phyloP scores from a whole-genome alignment of 2,888 invertebrate species.

The Hypomecis atomaria region DNA sequence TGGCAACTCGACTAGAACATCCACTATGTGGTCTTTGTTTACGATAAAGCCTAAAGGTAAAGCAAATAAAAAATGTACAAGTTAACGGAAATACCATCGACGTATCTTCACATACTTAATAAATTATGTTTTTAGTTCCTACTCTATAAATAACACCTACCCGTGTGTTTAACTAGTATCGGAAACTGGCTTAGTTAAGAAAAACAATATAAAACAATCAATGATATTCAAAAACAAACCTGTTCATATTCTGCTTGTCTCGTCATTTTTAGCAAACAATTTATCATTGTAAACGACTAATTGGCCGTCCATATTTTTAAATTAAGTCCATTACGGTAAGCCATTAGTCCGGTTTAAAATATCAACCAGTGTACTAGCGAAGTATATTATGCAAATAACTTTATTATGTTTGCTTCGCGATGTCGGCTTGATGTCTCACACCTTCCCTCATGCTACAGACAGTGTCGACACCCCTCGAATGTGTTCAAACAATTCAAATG shows the following conservation, averaged over 20 bases:
- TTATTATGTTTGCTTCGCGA: slow-evolving; percentile 48
- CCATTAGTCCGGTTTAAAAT: slow-evolving; percentile 69
- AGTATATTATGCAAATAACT: slow-evolving; percentile 68
- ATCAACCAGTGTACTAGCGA: slow-evolving; percentile 70
- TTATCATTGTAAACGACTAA: slow-evolving; percentile 24
- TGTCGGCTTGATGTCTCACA: slow-evolving; percentile 72
- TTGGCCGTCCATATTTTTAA: slow-evolving; percentile 34
- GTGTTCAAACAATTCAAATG: slow-evolving; percentile 49
- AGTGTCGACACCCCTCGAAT: slow-evolving; percentile 54
- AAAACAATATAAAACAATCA: slow-evolving; percentile 14
- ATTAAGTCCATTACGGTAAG: slow-evolving; percentile 48
- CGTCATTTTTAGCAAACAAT: slow-evolving; percentile 13
- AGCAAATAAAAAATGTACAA: no score
- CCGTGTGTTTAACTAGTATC: background rate
- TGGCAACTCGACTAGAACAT: slow-evolving; percentile 44
- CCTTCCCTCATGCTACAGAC: slow-evolving; percentile 55
- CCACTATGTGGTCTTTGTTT: slow-evolving; percentile 27
- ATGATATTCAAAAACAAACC: slow-evolving; percentile 6
- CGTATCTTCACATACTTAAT: background rate
- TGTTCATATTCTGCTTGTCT: slow-evolving; percentile 6
- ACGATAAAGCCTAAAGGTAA: no score
- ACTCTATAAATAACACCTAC: background rate
- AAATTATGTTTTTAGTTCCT: background rate
- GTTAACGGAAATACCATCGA: background rate
- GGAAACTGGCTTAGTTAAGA: no score